Percentiles rank a stretch among this genome's conserved stretches.
phyloP scores from a whole-genome alignment of 1,140 invertebrate species.

The Dolichoris vasculosae region DNA sequence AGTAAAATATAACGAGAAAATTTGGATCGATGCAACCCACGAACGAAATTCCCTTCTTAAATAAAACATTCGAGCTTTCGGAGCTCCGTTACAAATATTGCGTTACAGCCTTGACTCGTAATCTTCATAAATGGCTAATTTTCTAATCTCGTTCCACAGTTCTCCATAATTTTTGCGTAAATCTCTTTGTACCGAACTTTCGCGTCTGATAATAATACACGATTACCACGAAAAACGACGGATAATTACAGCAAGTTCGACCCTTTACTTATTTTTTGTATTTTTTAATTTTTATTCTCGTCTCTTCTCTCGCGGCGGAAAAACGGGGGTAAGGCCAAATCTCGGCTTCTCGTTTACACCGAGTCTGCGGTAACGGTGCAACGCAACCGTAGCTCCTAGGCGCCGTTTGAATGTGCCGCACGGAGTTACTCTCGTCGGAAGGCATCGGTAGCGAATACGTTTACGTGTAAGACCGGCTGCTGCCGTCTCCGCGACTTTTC shows the following conservation, averaged over 20 bases:
- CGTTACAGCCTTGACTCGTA: not conserved
- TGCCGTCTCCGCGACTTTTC: not conserved
- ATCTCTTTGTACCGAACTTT: too few species aligned
- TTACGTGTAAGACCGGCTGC: not conserved
- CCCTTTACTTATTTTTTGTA: not conserved
- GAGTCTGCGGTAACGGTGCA: too few species aligned
- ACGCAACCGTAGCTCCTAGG: too few species aligned
- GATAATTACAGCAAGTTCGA: constrained; percentile 20
- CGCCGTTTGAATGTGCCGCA: not conserved
- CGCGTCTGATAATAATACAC: not conserved
- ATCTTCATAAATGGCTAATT: constrained; percentile 39
- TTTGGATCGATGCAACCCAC: too few species aligned
- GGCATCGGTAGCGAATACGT: not conserved
- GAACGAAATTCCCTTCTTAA: too few species aligned
- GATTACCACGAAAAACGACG: not conserved
- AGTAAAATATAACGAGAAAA: too few species aligned
- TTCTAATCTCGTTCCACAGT: constrained; percentile 39
- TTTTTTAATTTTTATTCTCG: too few species aligned
- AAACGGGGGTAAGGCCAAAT: too few species aligned
- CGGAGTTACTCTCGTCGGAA: too few species aligned
- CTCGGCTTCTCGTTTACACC: too few species aligned
- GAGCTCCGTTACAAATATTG: not conserved
- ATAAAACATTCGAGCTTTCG: not conserved
- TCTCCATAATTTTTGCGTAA: constrained; percentile 10
- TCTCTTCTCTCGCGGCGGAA: too few species aligned